Base-by-base conservation (phyloP, 2,113 vertebrate genomes). In the Austrofundulus limnaeus region DNA sequence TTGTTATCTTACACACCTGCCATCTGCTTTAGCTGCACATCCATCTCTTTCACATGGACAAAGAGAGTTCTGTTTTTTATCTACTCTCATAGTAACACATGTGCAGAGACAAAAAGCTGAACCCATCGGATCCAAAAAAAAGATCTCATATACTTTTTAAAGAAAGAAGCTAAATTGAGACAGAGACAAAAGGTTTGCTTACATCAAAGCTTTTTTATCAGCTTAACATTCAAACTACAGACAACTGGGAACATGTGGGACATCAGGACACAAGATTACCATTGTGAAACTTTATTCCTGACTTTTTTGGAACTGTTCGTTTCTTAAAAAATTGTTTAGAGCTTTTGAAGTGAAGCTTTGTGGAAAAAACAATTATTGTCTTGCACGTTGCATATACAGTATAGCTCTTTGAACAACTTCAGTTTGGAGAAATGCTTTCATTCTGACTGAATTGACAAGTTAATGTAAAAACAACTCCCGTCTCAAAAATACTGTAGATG, bases 1-100 rank as follows among this genome's bases (percentile, higher is more conserved):
- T 81, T 79, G 84, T 85, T 85, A 80, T 78, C 72, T 85, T 70
- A 82, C 79, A 81, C 78, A 82, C 78, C 81, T 86, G 86, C 83
- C 82, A 75, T 81, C 82, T 68, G 78, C 69, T 80, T 66, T 77
- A 68, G 49, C 67, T 81, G 54, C 69, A 53, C 50, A 84, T 68
- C 81, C 66, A 66, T 84, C 74, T 62, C 61, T 45, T 61, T 63
- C 64, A 39, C 50, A 39, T 66, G 57, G 43, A 79, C 53, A 76
- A 72, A 64, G 45, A 71, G 53, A 23, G 20, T 25, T 54, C 37
- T 41, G 2, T 57, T 65, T 67, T 47, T 52, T 48, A 8, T 8
- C 23, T 21, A 23, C 1, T 13, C 16, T 20, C 11, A 11, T 61
- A 53, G 12, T 38, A 48, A 50, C 52, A 49, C 50, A 59, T 56